Percentiles rank a stretch among this genome's conserved stretches.
phyloP scores from a whole-genome alignment of 2,113 vertebrate genomes.

The Periophthalmus modestus region DNA sequence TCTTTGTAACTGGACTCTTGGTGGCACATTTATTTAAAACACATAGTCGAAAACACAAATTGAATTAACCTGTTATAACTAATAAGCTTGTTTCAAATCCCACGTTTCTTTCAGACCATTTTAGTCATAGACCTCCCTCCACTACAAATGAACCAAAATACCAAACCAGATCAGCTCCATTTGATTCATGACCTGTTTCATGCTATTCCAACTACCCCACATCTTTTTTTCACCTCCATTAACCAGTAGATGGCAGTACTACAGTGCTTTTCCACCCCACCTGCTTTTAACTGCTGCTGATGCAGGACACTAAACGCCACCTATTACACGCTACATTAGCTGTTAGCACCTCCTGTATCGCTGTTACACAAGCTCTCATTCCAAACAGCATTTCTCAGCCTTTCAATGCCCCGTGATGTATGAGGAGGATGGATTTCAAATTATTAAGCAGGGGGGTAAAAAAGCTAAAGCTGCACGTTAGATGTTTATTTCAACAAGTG shows the following conservation, averaged over 20 bases:
- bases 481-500: background rate
- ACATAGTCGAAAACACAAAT: too few relatives aligned
- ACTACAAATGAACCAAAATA: conserved; percentile 12
- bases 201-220: background rate
- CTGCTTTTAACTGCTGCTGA: conserved; percentile 38
- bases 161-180: conserved; percentile 14
- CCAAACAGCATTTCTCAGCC: conserved; percentile 55
- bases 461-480: background rate
- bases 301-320: conserved; percentile 55
- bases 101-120: background rate
- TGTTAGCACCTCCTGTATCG: conserved; percentile 58
- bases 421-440: conserved; percentile 31
- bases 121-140: background rate
- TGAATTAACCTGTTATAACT: background rate
- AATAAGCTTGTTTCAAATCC: background rate
- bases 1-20: too few relatives aligned
- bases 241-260: conserved; percentile 64
- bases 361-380: conserved; percentile 50
- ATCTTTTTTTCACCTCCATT: conserved; percentile 15
- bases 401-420: conserved; percentile 35
- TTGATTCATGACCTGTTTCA: conserved; percentile 17
- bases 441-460: conserved; percentile 11
- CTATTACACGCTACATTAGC: conserved; percentile 70
- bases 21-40: too few relatives aligned
- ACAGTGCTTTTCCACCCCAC: conserved; percentile 25